Percentiles rank a stretch among this genome's conserved stretches.
These are phyloP conservation scores for Galerucella pusilla DNA, from an alignment of 2,888 invertebrate genomes.

Conservation along the genomic window DNA sequence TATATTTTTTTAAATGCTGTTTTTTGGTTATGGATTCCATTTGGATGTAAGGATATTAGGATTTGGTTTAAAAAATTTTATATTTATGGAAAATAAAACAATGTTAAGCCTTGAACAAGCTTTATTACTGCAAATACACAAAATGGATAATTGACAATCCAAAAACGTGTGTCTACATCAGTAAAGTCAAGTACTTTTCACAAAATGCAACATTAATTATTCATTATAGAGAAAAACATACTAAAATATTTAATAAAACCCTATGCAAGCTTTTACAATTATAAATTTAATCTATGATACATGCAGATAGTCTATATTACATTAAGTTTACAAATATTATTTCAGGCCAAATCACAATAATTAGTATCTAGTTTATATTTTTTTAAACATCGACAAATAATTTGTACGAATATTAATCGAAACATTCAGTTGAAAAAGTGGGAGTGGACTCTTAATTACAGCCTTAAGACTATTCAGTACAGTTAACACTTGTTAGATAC, in stretches of 20 bases:
- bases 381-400: slow-evolving; percentile 49
- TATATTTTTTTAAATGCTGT: too few species aligned
- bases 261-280: slow-evolving; percentile 63
- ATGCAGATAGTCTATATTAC: slow-evolving; percentile 61
- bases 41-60: too few species aligned
- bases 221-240: slow-evolving; percentile 61
- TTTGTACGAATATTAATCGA: slow-evolving; percentile 56
- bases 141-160: slow-evolving; percentile 32
- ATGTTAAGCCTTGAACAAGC: slow-evolving; percentile 51
- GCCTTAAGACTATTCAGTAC: slow-evolving; percentile 7
- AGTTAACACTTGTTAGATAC: neutral
- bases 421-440: slow-evolving; percentile 45
- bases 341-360: slow-evolving; percentile 62
- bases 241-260: slow-evolving; percentile 62
- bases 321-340: slow-evolving; percentile 60
- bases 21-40: too few species aligned
- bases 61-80: too few species aligned
- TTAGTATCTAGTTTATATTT: slow-evolving; percentile 54
- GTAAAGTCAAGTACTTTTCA: slow-evolving; percentile 53
- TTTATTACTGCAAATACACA: slow-evolving; percentile 54
- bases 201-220: slow-evolving; percentile 63
- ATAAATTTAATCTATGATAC: slow-evolving; percentile 53
- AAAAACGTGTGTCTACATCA: slow-evolving; percentile 50
- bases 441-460: slow-evolving; percentile 27
- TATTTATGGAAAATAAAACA: slow-evolving; percentile 35